Base-by-base conservation (phyloP, 2,888 invertebrate genomes). In the Drosophila cognata region DNA sequence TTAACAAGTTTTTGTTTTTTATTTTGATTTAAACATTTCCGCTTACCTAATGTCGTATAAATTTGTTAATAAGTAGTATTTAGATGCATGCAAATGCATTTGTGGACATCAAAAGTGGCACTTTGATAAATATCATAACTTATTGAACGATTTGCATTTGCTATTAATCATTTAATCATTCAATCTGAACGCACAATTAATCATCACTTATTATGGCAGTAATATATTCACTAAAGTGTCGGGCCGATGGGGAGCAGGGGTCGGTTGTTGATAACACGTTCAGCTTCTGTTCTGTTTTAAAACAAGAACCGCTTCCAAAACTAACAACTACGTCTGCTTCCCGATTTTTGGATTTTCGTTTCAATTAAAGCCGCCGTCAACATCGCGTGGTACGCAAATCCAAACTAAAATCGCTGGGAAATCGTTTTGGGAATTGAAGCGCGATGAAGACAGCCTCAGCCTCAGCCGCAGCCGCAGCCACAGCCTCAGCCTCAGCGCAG, bases 381-480 rank as follows among this genome's bases (percentile, higher is more conserved):
- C 88, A 89, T 91, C 89, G 91, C 90, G 90, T 89, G 89, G 91
- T 92, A 91, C 91, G 91, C 91, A 92, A 92, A 92, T 92, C 91
- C 91, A 89, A 92, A 93, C 93, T 92, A 82, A 92, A 90, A 91
- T 91, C 88, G 92, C 89, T 88, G 88, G 90, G 82, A 92, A 92
- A 91, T 86, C 90, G 87, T 91, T 88, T 89, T 87, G 91, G 91
- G 85, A 91, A 80, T 79, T 73, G 75, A 90, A 90, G 91, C 89
- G 91, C 89, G 74, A 69, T 89, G 88, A 88, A 88, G 84, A 80
- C 87, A 87, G 87, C 71, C 67, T 68, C 71, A 79, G 75, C 71
- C 50, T 68, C 71, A 79, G 75, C 71, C 50, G 29, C 80, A 66
- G 72, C 66, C 59, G 41, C 74, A 59, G 69, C 10, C 53, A 25